Evolutionary conservation across 2,797 vertebrate species (phyloP).

Genomic region (Thunnus albacares): DNA sequence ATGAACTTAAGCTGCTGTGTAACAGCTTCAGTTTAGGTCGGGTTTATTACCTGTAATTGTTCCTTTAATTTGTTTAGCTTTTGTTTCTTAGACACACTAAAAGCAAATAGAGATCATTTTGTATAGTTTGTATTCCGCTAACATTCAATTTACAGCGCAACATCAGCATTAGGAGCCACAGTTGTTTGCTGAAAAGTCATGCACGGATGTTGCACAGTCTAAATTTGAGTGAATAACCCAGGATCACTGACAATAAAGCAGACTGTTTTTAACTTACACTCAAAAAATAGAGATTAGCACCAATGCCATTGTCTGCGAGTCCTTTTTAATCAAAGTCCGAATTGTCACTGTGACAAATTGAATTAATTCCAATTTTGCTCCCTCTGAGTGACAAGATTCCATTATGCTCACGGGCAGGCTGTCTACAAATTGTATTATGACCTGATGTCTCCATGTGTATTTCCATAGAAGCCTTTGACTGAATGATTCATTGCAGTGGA

Average conservation of each 20-base stretch:
- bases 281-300: conserved; percentile 77
- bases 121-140: conserved; percentile 45
- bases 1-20: conserved; percentile 55
- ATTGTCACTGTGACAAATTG: conserved; percentile 85
- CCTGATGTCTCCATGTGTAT: conserved; percentile 82
- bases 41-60: conserved; percentile 71
- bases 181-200: conserved; percentile 60
- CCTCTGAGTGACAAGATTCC: conserved; percentile 84
- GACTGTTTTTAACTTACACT: conserved; percentile 65
- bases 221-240: conserved; percentile 51
- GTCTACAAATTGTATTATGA: conserved; percentile 82
- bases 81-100: conserved; percentile 60
- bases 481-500: conserved; percentile 60
- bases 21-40: conserved; percentile 48
- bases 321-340: conserved; percentile 85
- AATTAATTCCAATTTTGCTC: conserved; percentile 87
- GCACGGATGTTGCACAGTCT: conserved; percentile 28
- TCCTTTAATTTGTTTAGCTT: conserved; percentile 60
- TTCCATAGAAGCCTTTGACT: conserved; percentile 68
- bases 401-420: conserved; percentile 81
- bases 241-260: conserved; percentile 20
- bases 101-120: conserved; percentile 61
- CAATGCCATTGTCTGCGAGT: conserved; percentile 74
- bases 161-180: conserved; percentile 34
- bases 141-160: conserved; percentile 46